These are phyloP conservation scores for Callinectes sapidus DNA, from an alignment of 2,888 invertebrate species.

Conservation along the genomic window DNA sequence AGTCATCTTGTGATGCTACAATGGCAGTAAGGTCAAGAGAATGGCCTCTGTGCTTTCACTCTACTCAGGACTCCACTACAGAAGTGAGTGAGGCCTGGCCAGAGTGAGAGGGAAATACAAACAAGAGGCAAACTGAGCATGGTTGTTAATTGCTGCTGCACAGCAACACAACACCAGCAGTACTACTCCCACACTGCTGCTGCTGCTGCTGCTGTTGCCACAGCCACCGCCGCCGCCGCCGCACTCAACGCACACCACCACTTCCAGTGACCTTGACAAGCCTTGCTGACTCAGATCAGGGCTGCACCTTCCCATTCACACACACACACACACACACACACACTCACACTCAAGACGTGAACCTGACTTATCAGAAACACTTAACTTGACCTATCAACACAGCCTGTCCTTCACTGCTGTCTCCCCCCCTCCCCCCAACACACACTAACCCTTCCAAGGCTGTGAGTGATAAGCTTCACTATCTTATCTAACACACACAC, in stretches of 20 bases:
- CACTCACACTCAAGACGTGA: not conserved
- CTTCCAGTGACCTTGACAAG: not conserved
- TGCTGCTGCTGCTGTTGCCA: not conserved
- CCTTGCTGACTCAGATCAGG: not conserved
- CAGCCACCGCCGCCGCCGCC: not conserved
- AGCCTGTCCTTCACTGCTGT: too few relatives aligned
- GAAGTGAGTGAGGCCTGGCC: constrained; percentile 37
- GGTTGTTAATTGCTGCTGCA: not conserved
- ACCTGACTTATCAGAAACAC: too few relatives aligned
- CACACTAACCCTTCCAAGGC: too few relatives aligned
- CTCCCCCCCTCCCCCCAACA: too few relatives aligned
- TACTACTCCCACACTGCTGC: not conserved
- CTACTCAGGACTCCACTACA: constrained; percentile 19
- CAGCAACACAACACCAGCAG: too few relatives aligned
- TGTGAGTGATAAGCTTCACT: too few relatives aligned
- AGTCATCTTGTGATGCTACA: constrained; percentile 9
- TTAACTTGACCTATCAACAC: too few relatives aligned
- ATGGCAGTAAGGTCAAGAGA: constrained; percentile 59
- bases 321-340: not conserved
- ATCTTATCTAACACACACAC: too few relatives aligned
- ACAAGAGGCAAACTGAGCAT: constrained; percentile 23
- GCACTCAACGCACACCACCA: not conserved
- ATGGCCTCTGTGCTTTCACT: constrained; percentile 63
- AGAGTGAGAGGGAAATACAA: constrained; percentile 65
- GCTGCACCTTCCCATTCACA: not conserved